Evolutionary conservation across 2,888 invertebrate species (phyloP).

Genomic region (Poecilobothrus nobilitatus): DNA sequence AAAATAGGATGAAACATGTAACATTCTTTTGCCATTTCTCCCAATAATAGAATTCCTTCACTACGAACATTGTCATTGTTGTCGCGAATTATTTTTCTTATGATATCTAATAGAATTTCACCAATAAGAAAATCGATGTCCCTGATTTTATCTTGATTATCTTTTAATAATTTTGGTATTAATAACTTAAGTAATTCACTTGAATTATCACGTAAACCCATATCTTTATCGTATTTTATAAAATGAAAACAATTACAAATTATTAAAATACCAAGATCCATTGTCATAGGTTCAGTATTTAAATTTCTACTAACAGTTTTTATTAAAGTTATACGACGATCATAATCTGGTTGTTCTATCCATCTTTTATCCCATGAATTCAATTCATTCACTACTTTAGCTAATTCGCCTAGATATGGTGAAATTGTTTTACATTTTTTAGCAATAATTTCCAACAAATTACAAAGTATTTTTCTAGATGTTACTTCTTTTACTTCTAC

Average conservation of each 20-base stretch:
- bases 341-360: conserved; percentile 92
- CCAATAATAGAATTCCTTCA: conserved; percentile 71
- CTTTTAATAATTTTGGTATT: conserved; percentile 54
- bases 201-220: conserved; percentile 72
- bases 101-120: conserved; percentile 61
- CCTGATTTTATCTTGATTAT: conserved; percentile 46
- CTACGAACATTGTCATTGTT: conserved; percentile 64
- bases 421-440: conserved; percentile 32
- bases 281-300: conserved; percentile 47
- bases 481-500: conserved; percentile 56
- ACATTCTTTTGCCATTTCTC: conserved; percentile 66
- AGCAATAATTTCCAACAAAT: conserved; percentile 53
- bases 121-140: conserved; percentile 62
- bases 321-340: conserved; percentile 69
- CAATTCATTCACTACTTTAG: conserved; percentile 55
- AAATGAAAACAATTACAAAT: conserved; percentile 76
- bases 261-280: conserved; percentile 61
- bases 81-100: conserved; percentile 63
- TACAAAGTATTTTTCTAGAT: conserved; percentile 60
- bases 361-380: conserved; percentile 82
- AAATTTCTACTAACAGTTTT: conserved; percentile 54
- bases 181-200: conserved; percentile 64
- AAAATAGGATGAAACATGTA: conserved; percentile 61
- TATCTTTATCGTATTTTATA: conserved; percentile 68
- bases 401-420: conserved; percentile 42